Evolutionary conservation across 2,797 vertebrate species (phyloP).

Genomic region (Gadopsis bispinosus): DNA sequence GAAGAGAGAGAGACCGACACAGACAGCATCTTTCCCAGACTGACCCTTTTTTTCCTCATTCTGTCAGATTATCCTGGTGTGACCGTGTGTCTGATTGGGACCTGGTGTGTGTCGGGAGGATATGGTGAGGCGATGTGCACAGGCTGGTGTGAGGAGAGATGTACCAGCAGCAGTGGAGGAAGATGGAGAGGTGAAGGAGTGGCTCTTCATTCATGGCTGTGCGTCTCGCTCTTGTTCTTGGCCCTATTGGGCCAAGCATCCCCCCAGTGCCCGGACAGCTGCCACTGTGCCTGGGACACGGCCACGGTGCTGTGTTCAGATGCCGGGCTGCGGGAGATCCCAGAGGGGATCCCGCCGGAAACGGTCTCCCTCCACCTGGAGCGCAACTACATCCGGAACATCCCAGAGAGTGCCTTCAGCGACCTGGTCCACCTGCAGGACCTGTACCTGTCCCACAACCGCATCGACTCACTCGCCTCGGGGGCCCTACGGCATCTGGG

Average conservation of each 20-base stretch:
- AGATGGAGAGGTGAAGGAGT: constrained; percentile 35
- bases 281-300: constrained; percentile 80
- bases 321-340: constrained; percentile 81
- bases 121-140: constrained; percentile 84
- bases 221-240: constrained; percentile 62
- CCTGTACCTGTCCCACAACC: constrained; percentile 86
- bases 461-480: constrained; percentile 80
- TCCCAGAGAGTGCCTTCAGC: constrained; percentile 82
- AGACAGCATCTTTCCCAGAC: constrained; percentile 32
- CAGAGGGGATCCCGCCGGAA: constrained; percentile 82
- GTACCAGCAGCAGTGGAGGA: constrained; percentile 47
- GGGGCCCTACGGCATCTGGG: constrained; percentile 83
- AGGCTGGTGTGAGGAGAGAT: constrained; percentile 74
- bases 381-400: constrained; percentile 83
- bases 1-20: background rate
- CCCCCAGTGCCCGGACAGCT: constrained; percentile 72
- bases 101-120: constrained; percentile 69
- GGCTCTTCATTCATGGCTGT: constrained; percentile 62
- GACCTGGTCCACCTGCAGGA: constrained; percentile 82
- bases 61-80: constrained; percentile 54
- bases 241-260: constrained; percentile 58
- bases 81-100: constrained; percentile 48
- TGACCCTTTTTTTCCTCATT: constrained; percentile 50
- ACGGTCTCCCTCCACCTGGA: constrained; percentile 85
- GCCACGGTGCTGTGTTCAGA: constrained; percentile 83